Base-by-base conservation (phyloP, 2,797 vertebrate species). In the Crenichthys baileyi region DNA sequence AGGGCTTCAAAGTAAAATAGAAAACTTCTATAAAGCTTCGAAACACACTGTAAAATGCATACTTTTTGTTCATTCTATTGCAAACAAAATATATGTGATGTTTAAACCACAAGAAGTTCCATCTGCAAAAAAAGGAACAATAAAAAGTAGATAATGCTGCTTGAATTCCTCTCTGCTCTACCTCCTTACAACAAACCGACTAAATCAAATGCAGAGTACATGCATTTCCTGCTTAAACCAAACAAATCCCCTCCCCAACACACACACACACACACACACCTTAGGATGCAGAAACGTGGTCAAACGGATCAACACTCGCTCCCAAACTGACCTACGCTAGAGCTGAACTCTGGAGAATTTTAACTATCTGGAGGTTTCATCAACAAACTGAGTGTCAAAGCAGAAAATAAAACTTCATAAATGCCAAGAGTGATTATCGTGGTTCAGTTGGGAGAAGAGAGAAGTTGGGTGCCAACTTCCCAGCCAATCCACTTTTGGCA, bases 371-470 rank as follows among this genome's bases (percentile, higher is more conserved):
- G 90, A 93, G 92, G 85, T 91, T 93, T 94, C 91, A 90, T 94
- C 90, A 87, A 91, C 90, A 86, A 89, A 92, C 88, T 87, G 90
- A 92, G 90, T 93, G 91, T 93, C 92, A 94, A 90, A 93, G 90
- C 91, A 90, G 89, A 92, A 94, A 94, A 91, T 90, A 94, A 93
- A 94, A 92, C 88, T 92, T 89, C 83, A 84, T 87, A 92, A 93
- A 94, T 91, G 94, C 94, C 94, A 94, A 93, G 90, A 94, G 92
- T 94, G 94, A 94, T 94, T 94, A 94, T 93, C 90, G 90, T 92
- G 89, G 92, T 92, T 92, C 92, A 93, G 87, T 91, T 93, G 94
- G 91, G 93, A 93, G 92, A 93, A 87, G 88, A 89, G 91, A 88
- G 91, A 91, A 93, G 91, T 93, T 91, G 84, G 91, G 84, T 89